Conservation (phyloP, 2,113 vertebrate genomes). For the Phoenicopterus ruber region DNA sequence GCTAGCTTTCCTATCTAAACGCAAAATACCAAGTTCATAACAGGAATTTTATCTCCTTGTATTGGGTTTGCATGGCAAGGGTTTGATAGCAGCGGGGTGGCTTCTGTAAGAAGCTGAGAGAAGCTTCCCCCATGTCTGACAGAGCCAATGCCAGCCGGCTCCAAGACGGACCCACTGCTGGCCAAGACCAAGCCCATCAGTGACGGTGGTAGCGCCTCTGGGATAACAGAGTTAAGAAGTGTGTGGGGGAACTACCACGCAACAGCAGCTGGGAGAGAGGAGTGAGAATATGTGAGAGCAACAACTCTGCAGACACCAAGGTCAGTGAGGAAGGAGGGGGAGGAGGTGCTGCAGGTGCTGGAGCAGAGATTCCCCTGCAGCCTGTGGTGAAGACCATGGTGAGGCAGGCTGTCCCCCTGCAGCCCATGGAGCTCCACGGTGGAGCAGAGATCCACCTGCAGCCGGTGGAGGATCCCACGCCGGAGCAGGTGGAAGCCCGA, state of each 20-base stretch:
- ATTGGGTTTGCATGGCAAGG: not conserved
- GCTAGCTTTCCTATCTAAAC: not conserved
- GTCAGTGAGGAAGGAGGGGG: not conserved
- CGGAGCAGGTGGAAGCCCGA: not conserved
- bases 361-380: not conserved
- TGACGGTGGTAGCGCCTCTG: rapidly evolving
- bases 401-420: not conserved
- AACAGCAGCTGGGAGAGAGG: not conserved
- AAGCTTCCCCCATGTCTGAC: rapidly evolving
- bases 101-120: not conserved
- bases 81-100: not conserved
- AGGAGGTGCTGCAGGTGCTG: not conserved
- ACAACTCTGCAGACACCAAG: not conserved
- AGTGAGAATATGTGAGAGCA: not conserved
- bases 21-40: slow-evolving; percentile 34
- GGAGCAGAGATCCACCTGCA: not conserved
- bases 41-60: slow-evolving; percentile 45
- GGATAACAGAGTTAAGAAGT: not conserved
- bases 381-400: not conserved
- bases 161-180: rapidly evolving
- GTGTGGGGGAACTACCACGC: no score
- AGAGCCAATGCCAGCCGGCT: not conserved
- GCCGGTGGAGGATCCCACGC: not conserved
- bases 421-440: not conserved
- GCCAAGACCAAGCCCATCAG: not conserved